These are phyloP conservation scores for Rhadinocentrus ornatus DNA, from an alignment of 2,797 vertebrate species.

Conservation along the genomic window DNA sequence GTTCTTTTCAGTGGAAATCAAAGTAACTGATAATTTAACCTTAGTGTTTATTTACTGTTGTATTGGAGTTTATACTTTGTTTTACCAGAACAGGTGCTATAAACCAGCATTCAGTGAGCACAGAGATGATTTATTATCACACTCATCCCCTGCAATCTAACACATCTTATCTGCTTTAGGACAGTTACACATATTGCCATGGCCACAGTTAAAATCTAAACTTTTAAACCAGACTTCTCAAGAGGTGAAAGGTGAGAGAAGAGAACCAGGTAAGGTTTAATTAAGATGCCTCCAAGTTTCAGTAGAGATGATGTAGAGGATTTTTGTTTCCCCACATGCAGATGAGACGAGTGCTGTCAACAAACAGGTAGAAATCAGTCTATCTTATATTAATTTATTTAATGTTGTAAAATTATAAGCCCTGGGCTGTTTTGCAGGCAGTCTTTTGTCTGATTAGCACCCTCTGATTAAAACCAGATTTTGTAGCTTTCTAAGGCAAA, in stretches of 20 bases:
- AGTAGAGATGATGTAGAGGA: neutral
- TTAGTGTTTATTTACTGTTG: conserved; percentile 19
- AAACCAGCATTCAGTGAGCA: conserved; percentile 16
- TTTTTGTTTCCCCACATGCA: neutral
- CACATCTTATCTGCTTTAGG: conserved; percentile 21
- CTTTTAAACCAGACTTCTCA: neutral
- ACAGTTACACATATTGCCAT: conserved; percentile 16
- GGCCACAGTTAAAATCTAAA: conserved; percentile 9
- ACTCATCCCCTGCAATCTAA: conserved; percentile 10
- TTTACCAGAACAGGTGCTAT: conserved; percentile 25
- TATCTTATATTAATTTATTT: neutral
- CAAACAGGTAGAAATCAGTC: neutral
- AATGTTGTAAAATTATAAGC: neutral
- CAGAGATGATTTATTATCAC: conserved; percentile 26
- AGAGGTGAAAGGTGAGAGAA: neutral
- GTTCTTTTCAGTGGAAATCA: conserved; percentile 23
- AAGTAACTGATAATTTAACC: neutral
- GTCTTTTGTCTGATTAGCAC: neutral
- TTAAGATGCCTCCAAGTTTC: neutral
- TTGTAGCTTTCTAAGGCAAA: conserved; percentile 7
- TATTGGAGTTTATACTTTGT: conserved; percentile 25
- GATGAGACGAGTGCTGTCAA: neutral
- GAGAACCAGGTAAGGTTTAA: neutral
- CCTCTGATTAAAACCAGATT: conserved; percentile 7
- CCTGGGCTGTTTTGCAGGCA: conserved; percentile 5